These are phyloP conservation scores for Micoletzkya japonica DNA, from an alignment of 2,888 invertebrate genomes.

Conservation along the genomic window DNA sequence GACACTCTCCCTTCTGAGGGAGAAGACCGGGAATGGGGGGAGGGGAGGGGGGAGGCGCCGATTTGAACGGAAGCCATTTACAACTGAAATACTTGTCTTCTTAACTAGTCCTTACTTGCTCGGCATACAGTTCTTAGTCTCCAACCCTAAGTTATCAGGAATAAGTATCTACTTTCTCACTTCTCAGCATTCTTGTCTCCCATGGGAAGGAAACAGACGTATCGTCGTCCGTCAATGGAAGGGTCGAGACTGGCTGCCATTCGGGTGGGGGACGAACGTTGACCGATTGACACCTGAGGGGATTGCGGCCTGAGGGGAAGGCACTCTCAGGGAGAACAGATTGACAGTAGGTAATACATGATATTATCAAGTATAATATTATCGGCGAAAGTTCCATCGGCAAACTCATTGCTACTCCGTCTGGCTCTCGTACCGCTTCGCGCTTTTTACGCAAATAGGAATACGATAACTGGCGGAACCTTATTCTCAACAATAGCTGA, in stretches of 20 bases:
- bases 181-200: slow-evolving; percentile 40
- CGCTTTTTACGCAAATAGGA: too few relatives aligned
- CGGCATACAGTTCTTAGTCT: too few relatives aligned
- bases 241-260: slow-evolving; percentile 31
- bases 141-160: too few relatives aligned
- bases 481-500: too few relatives aligned
- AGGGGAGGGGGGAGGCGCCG: slow-evolving; percentile 1
- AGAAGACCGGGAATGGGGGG: not conserved
- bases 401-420: too few relatives aligned
- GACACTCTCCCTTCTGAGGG: slow-evolving; percentile 12
- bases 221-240: slow-evolving; percentile 38
- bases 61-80: slow-evolving; percentile 25
- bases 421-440: too few relatives aligned
- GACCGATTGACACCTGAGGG: slow-evolving; percentile 7
- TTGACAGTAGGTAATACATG: too few relatives aligned
- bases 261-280: not conserved
- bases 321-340: too few relatives aligned
- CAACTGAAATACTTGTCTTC: slow-evolving; percentile 4
- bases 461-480: too few relatives aligned
- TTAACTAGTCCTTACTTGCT: slow-evolving; percentile 40
- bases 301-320: not conserved
- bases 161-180: slow-evolving; percentile 42
- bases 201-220: slow-evolving; percentile 56
- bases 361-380: too few relatives aligned
- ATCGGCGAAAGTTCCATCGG: too few relatives aligned